These are phyloP conservation scores for Eupleurogrammus muticus DNA, from an alignment of 2,797 vertebrate species.

Conservation along the genomic window DNA sequence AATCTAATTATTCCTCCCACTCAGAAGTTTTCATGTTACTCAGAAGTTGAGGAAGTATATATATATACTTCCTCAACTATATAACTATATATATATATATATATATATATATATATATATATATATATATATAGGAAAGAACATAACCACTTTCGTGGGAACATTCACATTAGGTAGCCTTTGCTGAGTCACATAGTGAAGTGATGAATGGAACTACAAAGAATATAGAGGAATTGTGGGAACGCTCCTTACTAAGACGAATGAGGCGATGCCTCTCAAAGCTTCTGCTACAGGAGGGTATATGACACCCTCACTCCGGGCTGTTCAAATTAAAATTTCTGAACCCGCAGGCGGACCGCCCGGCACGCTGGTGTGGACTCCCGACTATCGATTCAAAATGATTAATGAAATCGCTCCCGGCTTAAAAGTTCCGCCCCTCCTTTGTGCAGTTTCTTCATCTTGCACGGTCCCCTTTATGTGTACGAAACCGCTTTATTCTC, in stretches of 20 bases:
- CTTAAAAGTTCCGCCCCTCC: neutral
- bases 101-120: no score
- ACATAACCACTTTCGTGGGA: neutral
- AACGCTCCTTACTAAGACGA: neutral
- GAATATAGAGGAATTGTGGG: neutral
- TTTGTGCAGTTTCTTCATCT: neutral
- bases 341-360: conserved; percentile 1
- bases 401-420: conserved; percentile 3
- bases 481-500: conserved; percentile 4
- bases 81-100: no score
- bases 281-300: neutral
- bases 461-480: neutral
- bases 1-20: conserved; percentile 21
- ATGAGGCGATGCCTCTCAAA: neutral
- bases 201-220: neutral
- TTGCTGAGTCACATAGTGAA: neutral
- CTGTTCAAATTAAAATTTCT: conserved; percentile 9
- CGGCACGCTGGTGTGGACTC: conserved; percentile 1
- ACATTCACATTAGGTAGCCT: neutral
- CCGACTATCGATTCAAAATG: conserved; percentile 1
- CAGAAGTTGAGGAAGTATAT: neutral
- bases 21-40: neutral
- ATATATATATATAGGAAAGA: neutral
- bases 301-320: neutral
- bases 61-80: no score